phyloP scores from a whole-genome alignment of 2,797 vertebrate genomes.

The Manis crassicaudata region DNA sequence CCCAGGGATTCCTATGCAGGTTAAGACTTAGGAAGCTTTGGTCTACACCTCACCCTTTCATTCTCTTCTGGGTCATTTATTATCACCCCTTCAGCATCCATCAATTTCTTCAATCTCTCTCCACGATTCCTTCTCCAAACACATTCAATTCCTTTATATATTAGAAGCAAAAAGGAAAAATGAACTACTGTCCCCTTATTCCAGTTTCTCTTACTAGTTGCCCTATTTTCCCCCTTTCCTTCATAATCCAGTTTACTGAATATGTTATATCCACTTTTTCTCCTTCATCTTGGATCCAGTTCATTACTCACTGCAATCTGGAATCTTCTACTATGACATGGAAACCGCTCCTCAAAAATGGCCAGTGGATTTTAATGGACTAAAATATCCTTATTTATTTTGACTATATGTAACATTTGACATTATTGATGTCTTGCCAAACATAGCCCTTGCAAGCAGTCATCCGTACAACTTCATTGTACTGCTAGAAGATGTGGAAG shows the following conservation, averaged over 20 bases:
- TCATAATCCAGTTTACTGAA: not conserved
- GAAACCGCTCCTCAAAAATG: not conserved
- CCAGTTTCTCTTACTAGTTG: not conserved
- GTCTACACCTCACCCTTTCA: not conserved
- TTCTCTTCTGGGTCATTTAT: not conserved
- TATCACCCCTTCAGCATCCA: not conserved
- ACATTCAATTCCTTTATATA: not conserved
- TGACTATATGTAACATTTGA: not conserved
- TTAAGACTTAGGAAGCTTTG: not conserved
- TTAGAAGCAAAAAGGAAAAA: not conserved
- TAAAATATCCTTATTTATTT: not conserved
- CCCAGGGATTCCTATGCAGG: not conserved
- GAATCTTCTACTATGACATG: not conserved
- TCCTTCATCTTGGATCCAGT: not conserved
- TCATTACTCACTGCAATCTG: not conserved
- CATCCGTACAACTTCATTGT: not conserved
- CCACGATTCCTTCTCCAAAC: not conserved
- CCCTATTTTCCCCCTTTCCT: not conserved
- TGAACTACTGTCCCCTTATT: not conserved
- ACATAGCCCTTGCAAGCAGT: not conserved
- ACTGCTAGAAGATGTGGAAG: not conserved
- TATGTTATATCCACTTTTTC: not conserved
- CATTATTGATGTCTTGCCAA: not conserved
- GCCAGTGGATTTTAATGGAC: not conserved
- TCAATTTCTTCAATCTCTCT: not conserved